Evolutionary conservation across 2,888 invertebrate species (phyloP).

Genomic region (Zhuqinia jingwanae): DNA sequence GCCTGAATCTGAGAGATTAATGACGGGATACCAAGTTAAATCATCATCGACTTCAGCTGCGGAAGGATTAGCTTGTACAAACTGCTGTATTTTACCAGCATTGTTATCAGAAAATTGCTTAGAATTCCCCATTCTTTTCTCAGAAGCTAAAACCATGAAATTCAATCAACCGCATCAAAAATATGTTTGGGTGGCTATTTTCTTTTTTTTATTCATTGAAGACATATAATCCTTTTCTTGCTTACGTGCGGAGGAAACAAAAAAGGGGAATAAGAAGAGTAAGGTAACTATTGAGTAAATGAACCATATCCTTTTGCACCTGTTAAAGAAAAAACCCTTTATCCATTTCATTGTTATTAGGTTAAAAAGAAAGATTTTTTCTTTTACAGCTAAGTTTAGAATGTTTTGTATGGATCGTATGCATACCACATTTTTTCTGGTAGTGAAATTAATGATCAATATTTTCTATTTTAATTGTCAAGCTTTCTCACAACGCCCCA

Average conservation of each 20-base stretch:
- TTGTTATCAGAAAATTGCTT: not conserved
- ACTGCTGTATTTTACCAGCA: not conserved
- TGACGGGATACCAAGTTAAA: not conserved
- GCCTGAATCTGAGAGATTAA: not conserved
- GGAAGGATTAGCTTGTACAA: not conserved
- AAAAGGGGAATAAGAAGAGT: not conserved
- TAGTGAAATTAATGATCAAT: not conserved
- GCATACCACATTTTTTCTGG: not conserved
- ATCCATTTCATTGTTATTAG: slow-evolving; percentile 1
- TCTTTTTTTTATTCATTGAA: not conserved
- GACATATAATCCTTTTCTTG: not conserved
- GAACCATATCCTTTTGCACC: slow-evolving; percentile 13
- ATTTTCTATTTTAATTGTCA: not conserved
- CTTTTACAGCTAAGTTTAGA: not conserved
- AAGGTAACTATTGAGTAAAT: not conserved
- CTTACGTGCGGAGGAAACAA: slow-evolving; percentile 53
- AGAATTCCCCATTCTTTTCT: slow-evolving; percentile 8
- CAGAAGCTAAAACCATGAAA: slow-evolving; percentile 47
- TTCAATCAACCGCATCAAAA: not conserved
- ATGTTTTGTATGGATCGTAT: not conserved
- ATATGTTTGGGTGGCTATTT: not conserved
- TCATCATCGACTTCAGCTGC: not conserved
- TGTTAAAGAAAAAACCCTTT: not conserved
- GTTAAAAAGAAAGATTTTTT: too few relatives aligned
- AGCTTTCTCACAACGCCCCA: not conserved